These are phyloP conservation scores for Formica exsecta DNA, from an alignment of 1,140 invertebrate species.

Conservation along the genomic window DNA sequence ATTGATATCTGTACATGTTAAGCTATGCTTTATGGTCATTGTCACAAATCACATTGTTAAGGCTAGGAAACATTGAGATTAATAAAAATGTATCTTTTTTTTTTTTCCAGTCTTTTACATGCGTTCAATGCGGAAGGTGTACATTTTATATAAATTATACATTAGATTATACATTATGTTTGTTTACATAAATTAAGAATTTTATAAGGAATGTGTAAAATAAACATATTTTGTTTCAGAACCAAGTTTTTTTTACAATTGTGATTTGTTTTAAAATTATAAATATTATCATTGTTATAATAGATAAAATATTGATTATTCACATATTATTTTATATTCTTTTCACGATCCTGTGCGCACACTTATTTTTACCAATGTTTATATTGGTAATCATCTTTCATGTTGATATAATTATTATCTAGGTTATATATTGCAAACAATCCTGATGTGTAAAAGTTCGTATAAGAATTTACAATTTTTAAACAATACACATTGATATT, in stretches of 20 bases:
- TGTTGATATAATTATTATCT: slow-evolving; percentile 17
- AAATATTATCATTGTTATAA: background rate
- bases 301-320: slow-evolving; percentile 1
- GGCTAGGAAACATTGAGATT: background rate
- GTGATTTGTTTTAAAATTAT: slow-evolving; percentile 11
- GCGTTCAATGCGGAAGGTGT: slow-evolving; percentile 96
- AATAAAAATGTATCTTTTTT: slow-evolving; percentile 53
- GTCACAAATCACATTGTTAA: slow-evolving; percentile 3
- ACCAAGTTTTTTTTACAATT: no score
- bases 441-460: background rate
- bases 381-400: background rate
- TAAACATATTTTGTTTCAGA: slow-evolving; percentile 41
- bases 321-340: slow-evolving; percentile 31
- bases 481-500: slow-evolving; percentile 3
- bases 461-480: slow-evolving; percentile 19
- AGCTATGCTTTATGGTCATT: slow-evolving; percentile 4
- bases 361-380: background rate
- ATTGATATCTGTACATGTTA: slow-evolving; percentile 1
- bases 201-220: slow-evolving; percentile 11
- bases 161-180: slow-evolving; percentile 34
- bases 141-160: slow-evolving; percentile 91
- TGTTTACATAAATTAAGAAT: slow-evolving; percentile 25
- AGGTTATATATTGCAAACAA: slow-evolving; percentile 23
- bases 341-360: slow-evolving; percentile 6
- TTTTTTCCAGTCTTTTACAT: slow-evolving; percentile 90